Conservation (phyloP, 2,888 invertebrate species). For the Temnothorax ravouxi region DNA sequence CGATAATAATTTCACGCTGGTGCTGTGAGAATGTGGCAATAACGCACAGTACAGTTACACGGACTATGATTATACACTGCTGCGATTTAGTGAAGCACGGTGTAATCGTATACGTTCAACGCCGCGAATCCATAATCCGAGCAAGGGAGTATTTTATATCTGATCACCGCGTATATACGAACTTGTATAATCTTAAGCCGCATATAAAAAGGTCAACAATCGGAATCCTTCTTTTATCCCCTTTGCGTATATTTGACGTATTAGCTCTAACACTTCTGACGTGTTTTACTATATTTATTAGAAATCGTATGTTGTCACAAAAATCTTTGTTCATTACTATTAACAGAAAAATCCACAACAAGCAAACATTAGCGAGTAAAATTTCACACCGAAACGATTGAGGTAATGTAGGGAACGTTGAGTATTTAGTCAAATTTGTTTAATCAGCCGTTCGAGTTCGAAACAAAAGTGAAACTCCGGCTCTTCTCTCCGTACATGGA, state of each 20-base stretch:
- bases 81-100: conserved; percentile 67
- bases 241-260: not conserved
- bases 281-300: not conserved
- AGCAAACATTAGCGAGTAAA: conserved; percentile 14
- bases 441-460: conserved; percentile 74
- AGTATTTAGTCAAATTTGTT: conserved; percentile 70
- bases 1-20: conserved; percentile 69
- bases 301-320: not conserved
- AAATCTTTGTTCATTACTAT: not conserved
- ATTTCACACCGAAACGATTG: conserved; percentile 46
- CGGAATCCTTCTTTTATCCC: not conserved
- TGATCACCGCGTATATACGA: conserved; percentile 26
- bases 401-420: conserved; percentile 50
- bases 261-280: not conserved
- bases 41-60: conserved; percentile 57
- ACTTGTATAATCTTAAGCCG: conserved; percentile 15
- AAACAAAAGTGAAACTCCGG: conserved; percentile 76
- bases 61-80: conserved; percentile 69
- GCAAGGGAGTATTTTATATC: conserved; percentile 48
- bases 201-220: conserved; percentile 4
- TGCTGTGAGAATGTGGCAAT: conserved; percentile 68
- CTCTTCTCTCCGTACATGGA: conserved; percentile 57
- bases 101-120: conserved; percentile 57
- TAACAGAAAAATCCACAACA: not conserved
- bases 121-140: conserved; percentile 55